Conservation (phyloP, 2,797 vertebrate species). For the Acipenser transmontanus region DNA sequence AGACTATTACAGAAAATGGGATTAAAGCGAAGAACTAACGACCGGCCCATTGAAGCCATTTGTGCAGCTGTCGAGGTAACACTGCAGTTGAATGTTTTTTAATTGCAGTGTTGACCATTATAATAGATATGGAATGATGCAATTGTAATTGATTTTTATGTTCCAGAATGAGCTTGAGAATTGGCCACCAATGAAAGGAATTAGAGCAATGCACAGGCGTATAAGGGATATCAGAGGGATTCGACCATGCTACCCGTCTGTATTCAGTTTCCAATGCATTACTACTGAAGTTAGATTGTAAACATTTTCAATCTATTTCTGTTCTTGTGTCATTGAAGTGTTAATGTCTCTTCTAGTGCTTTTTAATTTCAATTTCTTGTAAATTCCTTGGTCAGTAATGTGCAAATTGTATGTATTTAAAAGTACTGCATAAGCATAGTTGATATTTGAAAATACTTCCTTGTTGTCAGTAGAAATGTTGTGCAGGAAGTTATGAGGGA, state of each 20-base stretch:
- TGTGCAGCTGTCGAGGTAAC: neutral
- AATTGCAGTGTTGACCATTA: too few species aligned
- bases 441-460: neutral
- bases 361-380: too few species aligned
- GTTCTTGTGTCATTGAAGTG: too few species aligned
- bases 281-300: neutral
- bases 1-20: neutral
- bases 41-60: neutral
- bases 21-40: neutral
- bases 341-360: too few species aligned
- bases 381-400: neutral
- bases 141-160: neutral
- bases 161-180: neutral
- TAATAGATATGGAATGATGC: too few species aligned
- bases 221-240: neutral
- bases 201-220: neutral
- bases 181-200: neutral
- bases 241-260: neutral
- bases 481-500: neutral
- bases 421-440: neutral
- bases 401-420: neutral
- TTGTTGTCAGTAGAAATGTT: neutral
- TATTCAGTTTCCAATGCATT: neutral
- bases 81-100: too few species aligned
- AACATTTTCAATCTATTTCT: too few species aligned